A percentile compares a stretch with the other conserved stretches of the same genome.
phyloP scores from a whole-genome alignment of 1,140 invertebrate species.

The Hycleus phaleratus region DNA sequence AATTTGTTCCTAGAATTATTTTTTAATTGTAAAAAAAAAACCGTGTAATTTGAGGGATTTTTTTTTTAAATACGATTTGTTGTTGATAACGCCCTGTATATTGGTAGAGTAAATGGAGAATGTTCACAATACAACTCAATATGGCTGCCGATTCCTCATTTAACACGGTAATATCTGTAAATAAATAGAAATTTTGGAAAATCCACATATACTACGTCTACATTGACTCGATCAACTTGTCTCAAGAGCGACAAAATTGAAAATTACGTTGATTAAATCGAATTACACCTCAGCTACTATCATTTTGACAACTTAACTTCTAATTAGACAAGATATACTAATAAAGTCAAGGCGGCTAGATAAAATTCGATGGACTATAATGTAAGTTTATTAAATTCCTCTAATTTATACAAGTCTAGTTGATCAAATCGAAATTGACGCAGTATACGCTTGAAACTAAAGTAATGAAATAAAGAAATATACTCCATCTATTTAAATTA shows the following conservation, averaged over 20 bases:
- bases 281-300: background rate
- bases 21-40: background rate
- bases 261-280: background rate
- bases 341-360: too few relatives aligned
- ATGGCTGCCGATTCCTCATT: conserved; percentile 28
- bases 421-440: too few relatives aligned
- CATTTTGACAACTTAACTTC: too few relatives aligned
- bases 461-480: too few relatives aligned
- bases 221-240: background rate
- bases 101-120: conserved; percentile 27
- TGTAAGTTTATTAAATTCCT: too few relatives aligned
- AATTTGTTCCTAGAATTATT: conserved; percentile 18
- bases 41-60: background rate
- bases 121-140: conserved; percentile 30
- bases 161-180: conserved; percentile 23
- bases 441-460: too few relatives aligned
- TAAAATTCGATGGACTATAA: too few relatives aligned
- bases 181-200: background rate
- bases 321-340: too few relatives aligned
- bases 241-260: too few relatives aligned
- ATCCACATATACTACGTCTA: background rate
- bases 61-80: conserved; percentile 6
- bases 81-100: conserved; percentile 12
- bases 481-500: too few relatives aligned
- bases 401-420: too few relatives aligned